Conservation (phyloP, 1,140 invertebrate genomes). For the Catajapyx aquilonaris region DNA sequence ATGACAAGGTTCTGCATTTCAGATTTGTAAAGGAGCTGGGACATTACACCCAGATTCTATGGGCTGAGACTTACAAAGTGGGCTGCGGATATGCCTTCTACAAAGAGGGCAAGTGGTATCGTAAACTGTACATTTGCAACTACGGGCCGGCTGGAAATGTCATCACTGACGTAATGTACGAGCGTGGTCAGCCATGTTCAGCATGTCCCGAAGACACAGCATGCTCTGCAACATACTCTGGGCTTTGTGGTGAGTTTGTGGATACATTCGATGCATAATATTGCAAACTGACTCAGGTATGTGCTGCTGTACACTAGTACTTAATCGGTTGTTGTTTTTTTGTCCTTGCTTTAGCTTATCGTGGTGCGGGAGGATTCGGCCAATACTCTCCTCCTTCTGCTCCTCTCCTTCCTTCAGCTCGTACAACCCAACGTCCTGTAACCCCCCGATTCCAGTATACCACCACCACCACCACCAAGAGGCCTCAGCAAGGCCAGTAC, state of each 20-base stretch:
- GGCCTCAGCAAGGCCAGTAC: too few relatives aligned
- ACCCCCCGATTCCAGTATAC: too few relatives aligned
- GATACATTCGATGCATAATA: too few relatives aligned
- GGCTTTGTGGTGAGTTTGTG: conserved; percentile 12
- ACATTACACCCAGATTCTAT: conserved; percentile 19
- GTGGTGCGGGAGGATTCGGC: too few relatives aligned
- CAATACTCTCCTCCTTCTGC: too few relatives aligned
- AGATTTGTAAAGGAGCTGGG: conserved; percentile 12
- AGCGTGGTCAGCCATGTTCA: conserved; percentile 14
- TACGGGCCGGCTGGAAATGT: conserved; percentile 18
- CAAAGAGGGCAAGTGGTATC: conserved; percentile 16
- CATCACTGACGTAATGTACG: conserved; percentile 16
- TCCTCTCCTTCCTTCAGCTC: too few relatives aligned
- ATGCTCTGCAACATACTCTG: conserved; percentile 16
- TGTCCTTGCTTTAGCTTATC: too few relatives aligned
- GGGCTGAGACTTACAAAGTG: conserved; percentile 16
- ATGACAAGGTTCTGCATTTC: conserved; percentile 2
- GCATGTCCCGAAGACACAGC: conserved; percentile 16
- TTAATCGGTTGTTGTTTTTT: too few relatives aligned
- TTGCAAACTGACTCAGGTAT: too few relatives aligned
- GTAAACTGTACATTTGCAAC: conserved; percentile 17
- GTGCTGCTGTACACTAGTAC: too few relatives aligned
- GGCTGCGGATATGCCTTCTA: conserved; percentile 18
- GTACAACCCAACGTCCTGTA: too few relatives aligned
- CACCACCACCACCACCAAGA: too few relatives aligned